Conservation (phyloP, 2,113 vertebrate genomes). For the Saimiri boliviensis region DNA sequence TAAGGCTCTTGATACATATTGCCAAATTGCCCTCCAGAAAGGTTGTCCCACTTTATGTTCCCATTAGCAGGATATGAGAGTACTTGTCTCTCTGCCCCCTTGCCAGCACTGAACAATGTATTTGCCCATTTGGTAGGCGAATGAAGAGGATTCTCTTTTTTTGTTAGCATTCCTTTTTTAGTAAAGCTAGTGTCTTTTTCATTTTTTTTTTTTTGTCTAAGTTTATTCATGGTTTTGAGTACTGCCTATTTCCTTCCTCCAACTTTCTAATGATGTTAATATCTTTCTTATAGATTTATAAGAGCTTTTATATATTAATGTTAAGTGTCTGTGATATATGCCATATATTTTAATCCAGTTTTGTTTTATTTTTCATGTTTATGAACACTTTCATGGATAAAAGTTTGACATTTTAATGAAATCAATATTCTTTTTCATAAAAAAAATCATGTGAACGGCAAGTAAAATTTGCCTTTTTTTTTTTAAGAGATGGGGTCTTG, state of each 20-base stretch:
- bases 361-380: constrained; percentile 35
- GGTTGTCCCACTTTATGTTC: neutral
- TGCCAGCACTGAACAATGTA: constrained; percentile 1
- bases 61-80: constrained; percentile 13
- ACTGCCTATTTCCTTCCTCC: constrained; percentile 23
- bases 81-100: neutral
- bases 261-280: constrained; percentile 31
- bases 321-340: neutral
- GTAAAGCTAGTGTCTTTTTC: neutral
- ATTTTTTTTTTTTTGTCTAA: constrained; percentile 27
- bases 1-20: constrained; percentile 5
- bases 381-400: constrained; percentile 5
- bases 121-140: neutral
- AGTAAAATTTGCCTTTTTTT: constrained; percentile 18
- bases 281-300: neutral
- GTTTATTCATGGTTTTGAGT: constrained; percentile 15
- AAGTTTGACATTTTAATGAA: constrained; percentile 24
- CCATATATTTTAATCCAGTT: constrained; percentile 16
- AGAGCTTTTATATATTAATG: neutral
- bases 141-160: constrained; percentile 16
- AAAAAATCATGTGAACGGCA: constrained; percentile 4
- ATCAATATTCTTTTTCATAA: constrained; percentile 18
- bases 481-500: neutral
- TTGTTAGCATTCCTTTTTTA: neutral
- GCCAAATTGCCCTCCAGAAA: constrained; percentile 24